Evolutionary conservation across 1,140 invertebrate species (phyloP).

Genomic region (Drosophila pallidifrons): DNA sequence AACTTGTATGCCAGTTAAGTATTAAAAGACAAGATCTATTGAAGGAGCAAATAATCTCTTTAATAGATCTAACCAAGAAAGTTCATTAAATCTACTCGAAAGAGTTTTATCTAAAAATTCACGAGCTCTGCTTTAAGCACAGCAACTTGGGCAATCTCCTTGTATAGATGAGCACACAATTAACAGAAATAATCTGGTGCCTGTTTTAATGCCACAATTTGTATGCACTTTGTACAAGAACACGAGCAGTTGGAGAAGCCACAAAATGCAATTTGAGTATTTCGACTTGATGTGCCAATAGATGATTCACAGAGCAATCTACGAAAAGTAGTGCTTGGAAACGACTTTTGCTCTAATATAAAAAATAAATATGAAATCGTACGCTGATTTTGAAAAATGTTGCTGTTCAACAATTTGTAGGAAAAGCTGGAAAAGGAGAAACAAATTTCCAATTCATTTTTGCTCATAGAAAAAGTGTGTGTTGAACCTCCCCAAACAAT

Average conservation of each 20-base stretch:
- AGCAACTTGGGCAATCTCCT: too few species aligned
- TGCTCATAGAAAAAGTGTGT: slow-evolving; percentile 14
- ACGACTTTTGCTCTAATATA: slow-evolving; percentile 11
- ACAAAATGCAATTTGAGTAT: slow-evolving; percentile 22
- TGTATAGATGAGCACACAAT: background rate
- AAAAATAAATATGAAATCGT: slow-evolving; percentile 29
- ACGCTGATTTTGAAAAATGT: slow-evolving; percentile 26
- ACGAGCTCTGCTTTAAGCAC: too few species aligned
- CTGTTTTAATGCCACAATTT: slow-evolving; percentile 7
- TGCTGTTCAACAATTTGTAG: slow-evolving; percentile 16
- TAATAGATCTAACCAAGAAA: too few species aligned
- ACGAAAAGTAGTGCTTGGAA: background rate
- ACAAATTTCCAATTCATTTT: slow-evolving; percentile 37
- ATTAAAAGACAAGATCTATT: too few species aligned
- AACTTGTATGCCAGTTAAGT: too few species aligned
- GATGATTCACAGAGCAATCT: background rate
- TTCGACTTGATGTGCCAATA: slow-evolving; percentile 16
- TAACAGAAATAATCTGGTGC: slow-evolving; percentile 7
- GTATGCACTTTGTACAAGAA: slow-evolving; percentile 15
- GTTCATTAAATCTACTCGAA: too few species aligned
- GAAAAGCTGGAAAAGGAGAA: slow-evolving; percentile 14
- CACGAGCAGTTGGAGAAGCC: background rate
- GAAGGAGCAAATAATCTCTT: too few species aligned
- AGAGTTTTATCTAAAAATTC: background rate
- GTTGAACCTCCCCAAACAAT: slow-evolving; percentile 64